Conservation (phyloP, 2,797 vertebrate species). For the Pyrocephalus nanus region DNA sequence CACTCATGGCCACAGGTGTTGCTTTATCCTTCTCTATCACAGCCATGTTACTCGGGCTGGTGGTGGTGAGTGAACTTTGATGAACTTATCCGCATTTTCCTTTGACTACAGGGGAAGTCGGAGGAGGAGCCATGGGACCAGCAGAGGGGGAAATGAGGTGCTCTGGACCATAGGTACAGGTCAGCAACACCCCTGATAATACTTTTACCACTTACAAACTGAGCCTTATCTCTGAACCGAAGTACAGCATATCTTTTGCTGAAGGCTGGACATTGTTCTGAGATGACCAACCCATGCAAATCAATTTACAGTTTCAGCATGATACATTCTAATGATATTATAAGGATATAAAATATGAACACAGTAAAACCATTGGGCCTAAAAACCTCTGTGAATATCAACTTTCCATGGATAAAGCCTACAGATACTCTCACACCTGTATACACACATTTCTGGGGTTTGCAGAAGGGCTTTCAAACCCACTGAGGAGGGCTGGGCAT, state of each 20-base stretch:
- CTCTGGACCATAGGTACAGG: background rate
- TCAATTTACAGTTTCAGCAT: background rate
- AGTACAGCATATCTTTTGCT: background rate
- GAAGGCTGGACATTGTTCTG: constrained; percentile 19
- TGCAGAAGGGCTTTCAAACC: background rate
- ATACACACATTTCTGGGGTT: background rate
- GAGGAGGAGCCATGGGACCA: background rate
- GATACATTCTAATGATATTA: background rate
- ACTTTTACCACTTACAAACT: background rate
- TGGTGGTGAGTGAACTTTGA: background rate
- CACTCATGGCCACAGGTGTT: background rate
- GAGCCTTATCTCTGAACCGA: constrained; percentile 12
- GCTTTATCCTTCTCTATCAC: background rate
- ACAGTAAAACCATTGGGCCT: background rate
- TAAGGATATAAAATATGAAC: background rate
- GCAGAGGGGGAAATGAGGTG: background rate
- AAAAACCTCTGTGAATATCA: background rate
- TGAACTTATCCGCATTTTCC: background rate
- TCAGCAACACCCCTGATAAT: background rate
- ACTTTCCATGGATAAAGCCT: background rate
- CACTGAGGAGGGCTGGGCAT: background rate
- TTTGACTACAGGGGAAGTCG: background rate
- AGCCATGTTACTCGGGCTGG: rapidly evolving
- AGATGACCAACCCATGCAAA: constrained; percentile 45
- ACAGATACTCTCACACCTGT: background rate